Evolutionary conservation across 2,113 vertebrate species (phyloP), one percentile per base, ranked within the genome.

Genomic region (Garra rufa): DNA sequence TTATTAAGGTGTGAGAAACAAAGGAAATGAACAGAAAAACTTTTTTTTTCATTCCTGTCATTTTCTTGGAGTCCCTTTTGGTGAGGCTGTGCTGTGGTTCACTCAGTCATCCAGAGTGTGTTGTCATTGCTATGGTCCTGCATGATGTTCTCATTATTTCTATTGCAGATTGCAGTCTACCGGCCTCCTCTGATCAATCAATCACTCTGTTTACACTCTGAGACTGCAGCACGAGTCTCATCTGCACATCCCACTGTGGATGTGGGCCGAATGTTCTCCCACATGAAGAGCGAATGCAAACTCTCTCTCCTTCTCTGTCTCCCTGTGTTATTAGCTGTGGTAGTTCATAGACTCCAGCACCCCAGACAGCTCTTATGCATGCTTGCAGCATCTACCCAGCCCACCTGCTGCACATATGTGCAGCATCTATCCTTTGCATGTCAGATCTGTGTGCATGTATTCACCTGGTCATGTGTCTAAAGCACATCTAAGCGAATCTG

Each of bases 381-480:
- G 81, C 63, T 89, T 85, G 83, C 87, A 87, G 81, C 80, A 87
- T 91, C 90, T 91, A 92, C 87, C 88, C 87, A 83, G 48, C 82
- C 75, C 57, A 76, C 80, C 85, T 88, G 79, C 67, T 85, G 48
- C 26, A 44, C 7, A n/a, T 24, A n/a, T 50, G 52, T 57, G 52
- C 52, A 57, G 1, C 52, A 57, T 57, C 52, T 57, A 50, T 44
- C 7, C 61, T 30, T 34, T 69, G 43, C 61, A 48, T 81, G 46
- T 50, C 1, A 80, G 43, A 67, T 76, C 63, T 82, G 82, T 87
- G 90, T 77, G 87, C 86, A 85, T 89, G 86, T 88, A 91, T 90
- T 87, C 50, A 88, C 46, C 52, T 3, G 48, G 9, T 59, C 52
- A 57, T 50, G 46, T 48, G 43, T 75, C 14, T 41, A 21, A 73